Evolutionary conservation across 2,113 vertebrate species (phyloP).

Genomic region (Anguilla rostrata): DNA sequence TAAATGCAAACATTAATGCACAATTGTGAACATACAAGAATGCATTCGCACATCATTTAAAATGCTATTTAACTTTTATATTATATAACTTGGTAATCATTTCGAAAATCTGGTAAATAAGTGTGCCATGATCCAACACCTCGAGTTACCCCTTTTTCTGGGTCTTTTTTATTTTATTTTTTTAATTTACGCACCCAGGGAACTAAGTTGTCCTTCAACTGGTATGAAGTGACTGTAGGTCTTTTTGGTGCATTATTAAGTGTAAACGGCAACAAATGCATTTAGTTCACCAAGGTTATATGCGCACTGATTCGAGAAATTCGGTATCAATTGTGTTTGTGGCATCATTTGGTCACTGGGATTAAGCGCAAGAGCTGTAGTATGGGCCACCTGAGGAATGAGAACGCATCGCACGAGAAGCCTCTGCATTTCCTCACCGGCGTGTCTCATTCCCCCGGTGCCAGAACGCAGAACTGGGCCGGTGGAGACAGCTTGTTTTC

Average conservation of each 20-base stretch:
- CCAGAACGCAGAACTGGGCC: background rate
- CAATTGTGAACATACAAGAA: background rate
- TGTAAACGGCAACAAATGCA: background rate
- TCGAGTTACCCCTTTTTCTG: no score
- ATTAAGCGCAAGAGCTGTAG: background rate
- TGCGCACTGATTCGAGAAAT: background rate
- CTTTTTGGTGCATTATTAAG: background rate
- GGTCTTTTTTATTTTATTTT: background rate
- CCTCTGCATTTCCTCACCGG: background rate
- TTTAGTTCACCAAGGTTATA: background rate
- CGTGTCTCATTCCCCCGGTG: background rate
- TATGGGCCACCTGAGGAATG: background rate
- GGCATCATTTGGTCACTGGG: background rate
- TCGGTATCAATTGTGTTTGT: background rate
- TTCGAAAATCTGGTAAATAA: no score
- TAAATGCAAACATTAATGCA: background rate
- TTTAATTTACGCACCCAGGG: background rate
- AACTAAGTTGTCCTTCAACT: background rate
- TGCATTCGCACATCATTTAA: background rate
- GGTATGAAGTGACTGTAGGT: background rate
- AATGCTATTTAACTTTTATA: background rate
- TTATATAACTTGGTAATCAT: background rate
- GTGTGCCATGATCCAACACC: no score
- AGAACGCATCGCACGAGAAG: background rate
- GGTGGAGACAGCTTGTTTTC: background rate